Percentiles rank a stretch among this genome's conserved stretches.
These are phyloP conservation scores for Drosophila arawakana DNA, from an alignment of 1,140 invertebrate species.

Conservation along the genomic window DNA sequence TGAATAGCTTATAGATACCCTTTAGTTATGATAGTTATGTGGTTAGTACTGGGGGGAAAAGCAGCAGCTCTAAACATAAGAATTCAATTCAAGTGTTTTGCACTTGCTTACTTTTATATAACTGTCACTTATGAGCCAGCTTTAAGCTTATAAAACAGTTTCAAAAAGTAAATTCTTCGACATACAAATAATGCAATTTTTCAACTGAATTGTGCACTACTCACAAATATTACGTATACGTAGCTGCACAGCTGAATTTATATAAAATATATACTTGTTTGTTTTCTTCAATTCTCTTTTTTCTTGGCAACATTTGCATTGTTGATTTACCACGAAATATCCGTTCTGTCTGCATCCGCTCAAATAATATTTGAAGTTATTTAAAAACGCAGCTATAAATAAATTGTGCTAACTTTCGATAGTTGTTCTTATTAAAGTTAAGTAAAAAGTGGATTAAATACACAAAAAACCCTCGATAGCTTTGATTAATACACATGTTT, in stretches of 20 bases:
- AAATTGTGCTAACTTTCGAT: neutral
- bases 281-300: conserved; percentile 12
- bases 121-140: too few relatives aligned
- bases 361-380: neutral
- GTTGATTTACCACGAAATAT: conserved; percentile 47
- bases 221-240: conserved; percentile 24
- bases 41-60: too few relatives aligned
- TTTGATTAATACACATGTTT: conserved; percentile 7
- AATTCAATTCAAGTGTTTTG: too few relatives aligned
- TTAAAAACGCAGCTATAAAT: neutral
- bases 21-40: neutral
- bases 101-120: too few relatives aligned
- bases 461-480: neutral
- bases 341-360: conserved; percentile 51
- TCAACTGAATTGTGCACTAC: neutral
- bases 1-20: conserved; percentile 20
- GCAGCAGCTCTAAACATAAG: too few relatives aligned
- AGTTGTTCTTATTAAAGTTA: neutral
- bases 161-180: too few relatives aligned
- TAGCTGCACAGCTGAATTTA: neutral
- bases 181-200: too few relatives aligned
- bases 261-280: conserved; percentile 22
- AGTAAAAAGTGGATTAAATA: neutral
- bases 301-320: conserved; percentile 46
- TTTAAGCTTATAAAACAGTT: too few relatives aligned